A percentile compares a stretch with the other conserved stretches of the same genome.
Evolutionary conservation across 2,113 vertebrate species (phyloP).

Genomic region (Stomatorhinus ivindoensis): DNA sequence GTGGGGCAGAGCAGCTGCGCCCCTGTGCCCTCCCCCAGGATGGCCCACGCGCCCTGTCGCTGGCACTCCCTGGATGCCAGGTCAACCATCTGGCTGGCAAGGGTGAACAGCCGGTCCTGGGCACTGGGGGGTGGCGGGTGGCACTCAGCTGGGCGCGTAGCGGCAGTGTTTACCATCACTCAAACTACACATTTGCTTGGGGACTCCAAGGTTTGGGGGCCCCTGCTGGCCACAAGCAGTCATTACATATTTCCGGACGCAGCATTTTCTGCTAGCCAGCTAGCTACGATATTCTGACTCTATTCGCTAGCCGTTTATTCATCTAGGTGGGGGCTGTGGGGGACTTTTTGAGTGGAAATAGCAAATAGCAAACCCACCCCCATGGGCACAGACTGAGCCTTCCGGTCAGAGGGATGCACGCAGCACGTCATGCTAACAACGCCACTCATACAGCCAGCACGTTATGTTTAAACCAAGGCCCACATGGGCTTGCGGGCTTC

Average conservation of each 20-base stretch:
- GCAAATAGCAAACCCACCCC: background rate
- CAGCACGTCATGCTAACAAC: background rate
- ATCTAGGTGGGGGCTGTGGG: background rate
- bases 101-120: constrained; percentile 37
- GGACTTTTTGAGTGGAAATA: background rate
- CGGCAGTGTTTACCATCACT: background rate
- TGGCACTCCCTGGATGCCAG: constrained; percentile 61
- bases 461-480: background rate
- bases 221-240: background rate
- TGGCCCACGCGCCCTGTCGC: constrained; percentile 64
- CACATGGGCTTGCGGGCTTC: background rate
- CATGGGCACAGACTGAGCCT: background rate
- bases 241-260: background rate
- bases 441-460: background rate
- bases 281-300: background rate
- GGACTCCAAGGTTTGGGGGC: background rate
- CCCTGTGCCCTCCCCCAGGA: constrained; percentile 65
- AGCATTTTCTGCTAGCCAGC: background rate
- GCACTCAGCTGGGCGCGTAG: background rate
- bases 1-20: constrained; percentile 62
- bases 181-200: background rate
- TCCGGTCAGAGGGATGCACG: background rate
- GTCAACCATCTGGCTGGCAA: constrained; percentile 56
- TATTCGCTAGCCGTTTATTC: background rate
- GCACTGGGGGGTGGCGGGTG: background rate